phyloP scores from a whole-genome alignment of 2,113 vertebrate species.

The Hypomesus transpacificus region DNA sequence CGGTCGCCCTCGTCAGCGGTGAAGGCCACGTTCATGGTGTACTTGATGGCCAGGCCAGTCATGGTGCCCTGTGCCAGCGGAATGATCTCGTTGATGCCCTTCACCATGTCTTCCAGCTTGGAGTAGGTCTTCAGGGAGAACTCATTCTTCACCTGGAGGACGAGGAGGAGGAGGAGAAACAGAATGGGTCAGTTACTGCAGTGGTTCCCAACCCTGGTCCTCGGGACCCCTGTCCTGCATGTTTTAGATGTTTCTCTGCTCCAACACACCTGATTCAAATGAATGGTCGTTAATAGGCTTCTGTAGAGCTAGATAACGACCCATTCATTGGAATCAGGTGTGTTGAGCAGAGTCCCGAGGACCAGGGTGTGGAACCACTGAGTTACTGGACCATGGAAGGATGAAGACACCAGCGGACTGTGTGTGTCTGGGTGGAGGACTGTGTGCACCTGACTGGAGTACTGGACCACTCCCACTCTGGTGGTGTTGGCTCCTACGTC shows the following conservation, averaged over 20 bases:
- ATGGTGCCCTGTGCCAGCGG: slow-evolving; percentile 95
- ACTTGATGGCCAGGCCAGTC: slow-evolving; percentile 94
- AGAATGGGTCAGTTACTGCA: not conserved
- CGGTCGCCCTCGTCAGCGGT: slow-evolving; percentile 80
- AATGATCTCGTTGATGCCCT: slow-evolving; percentile 83
- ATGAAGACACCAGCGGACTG: too few species aligned
- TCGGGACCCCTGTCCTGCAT: too few species aligned
- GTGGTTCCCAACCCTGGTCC: too few species aligned
- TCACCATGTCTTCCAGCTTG: slow-evolving; percentile 78
- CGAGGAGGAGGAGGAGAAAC: not conserved
- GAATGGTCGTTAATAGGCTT: too few species aligned
- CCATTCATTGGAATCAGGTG: too few species aligned
- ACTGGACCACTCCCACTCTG: slow-evolving; percentile 91
- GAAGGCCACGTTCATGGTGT: slow-evolving; percentile 89
- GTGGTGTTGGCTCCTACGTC: slow-evolving; percentile 83
- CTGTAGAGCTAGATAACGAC: too few species aligned
- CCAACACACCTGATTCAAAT: too few species aligned
- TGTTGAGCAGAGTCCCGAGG: too few species aligned
- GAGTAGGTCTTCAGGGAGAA: slow-evolving; percentile 86
- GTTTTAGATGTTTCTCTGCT: too few species aligned
- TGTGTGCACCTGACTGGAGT: slow-evolving; percentile 83
- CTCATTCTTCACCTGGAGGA: slow-evolving; percentile 81
- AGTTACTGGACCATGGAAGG: not conserved
- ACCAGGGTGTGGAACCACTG: too few species aligned
- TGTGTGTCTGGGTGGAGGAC: too few species aligned